Conservation (phyloP, 2,888 invertebrate genomes). For the Patella pellucida region DNA sequence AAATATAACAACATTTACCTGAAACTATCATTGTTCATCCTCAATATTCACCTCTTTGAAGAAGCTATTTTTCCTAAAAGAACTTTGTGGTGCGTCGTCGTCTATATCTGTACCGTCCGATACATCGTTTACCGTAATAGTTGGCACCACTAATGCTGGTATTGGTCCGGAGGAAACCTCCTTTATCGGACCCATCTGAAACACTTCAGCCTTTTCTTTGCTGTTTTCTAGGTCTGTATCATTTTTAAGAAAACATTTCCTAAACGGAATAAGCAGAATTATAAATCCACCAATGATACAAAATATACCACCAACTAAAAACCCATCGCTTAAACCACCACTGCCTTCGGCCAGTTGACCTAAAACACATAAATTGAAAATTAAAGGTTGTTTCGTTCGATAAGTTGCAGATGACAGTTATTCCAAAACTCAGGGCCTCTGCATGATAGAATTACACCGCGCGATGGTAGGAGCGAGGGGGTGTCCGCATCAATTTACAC, state of each 20-base stretch:
- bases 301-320: neutral
- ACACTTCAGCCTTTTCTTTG: no score
- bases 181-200: neutral
- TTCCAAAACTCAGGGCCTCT: no score
- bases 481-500: no score
- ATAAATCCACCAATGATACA: neutral
- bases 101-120: neutral
- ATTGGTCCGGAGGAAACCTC: neutral
- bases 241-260: neutral
- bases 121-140: neutral
- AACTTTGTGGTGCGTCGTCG: neutral
- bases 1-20: no score
- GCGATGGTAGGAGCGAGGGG: no score
- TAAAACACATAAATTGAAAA: no score
- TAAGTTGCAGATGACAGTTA: no score
- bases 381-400: no score
- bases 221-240: no score
- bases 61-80: neutral
- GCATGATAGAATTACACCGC: no score
- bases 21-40: neutral
- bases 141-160: neutral
- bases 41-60: neutral
- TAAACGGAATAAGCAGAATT: neutral
- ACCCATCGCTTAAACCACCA: neutral
- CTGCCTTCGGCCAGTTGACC: no score